Evolutionary conservation across 1,140 invertebrate species (phyloP).

Genomic region (Acyrthosiphon pisum): DNA sequence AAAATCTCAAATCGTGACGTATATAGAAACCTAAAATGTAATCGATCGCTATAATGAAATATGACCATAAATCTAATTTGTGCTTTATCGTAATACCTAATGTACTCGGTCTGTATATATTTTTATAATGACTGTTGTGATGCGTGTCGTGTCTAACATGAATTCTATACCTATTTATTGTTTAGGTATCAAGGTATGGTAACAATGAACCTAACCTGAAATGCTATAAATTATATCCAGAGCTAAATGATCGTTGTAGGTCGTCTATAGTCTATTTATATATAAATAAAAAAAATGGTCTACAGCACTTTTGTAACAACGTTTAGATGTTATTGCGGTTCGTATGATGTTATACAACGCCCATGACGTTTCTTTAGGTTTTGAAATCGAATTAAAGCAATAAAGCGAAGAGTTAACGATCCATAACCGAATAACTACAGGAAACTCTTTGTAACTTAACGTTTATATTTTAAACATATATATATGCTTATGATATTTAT

Average conservation of each 20-base stretch:
- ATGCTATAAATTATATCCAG: background rate
- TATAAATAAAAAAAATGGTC: background rate
- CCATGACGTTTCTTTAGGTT: slow-evolving; percentile 15
- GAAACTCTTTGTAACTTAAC: background rate
- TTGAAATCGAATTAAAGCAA: slow-evolving; percentile 51
- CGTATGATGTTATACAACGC: slow-evolving; percentile 11
- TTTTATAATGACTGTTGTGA: background rate
- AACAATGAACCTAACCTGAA: slow-evolving; percentile 16
- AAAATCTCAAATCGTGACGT: too few species aligned
- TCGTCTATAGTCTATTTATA: background rate
- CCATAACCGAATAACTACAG: background rate
- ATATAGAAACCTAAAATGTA: too few species aligned
- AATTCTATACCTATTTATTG: background rate
- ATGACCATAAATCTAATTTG: background rate
- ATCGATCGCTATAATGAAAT: background rate
- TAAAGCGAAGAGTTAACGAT: slow-evolving; percentile 47
- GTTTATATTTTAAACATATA: background rate
- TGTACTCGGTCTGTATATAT: background rate
- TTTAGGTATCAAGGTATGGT: background rate
- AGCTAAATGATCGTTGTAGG: background rate
- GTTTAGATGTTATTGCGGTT: background rate
- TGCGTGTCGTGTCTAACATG: background rate
- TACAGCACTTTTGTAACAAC: background rate
- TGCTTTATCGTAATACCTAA: background rate
- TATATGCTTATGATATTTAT: background rate